These are phyloP conservation scores for Actinemys pallida DNA, from an alignment of 2,113 vertebrate genomes.

Conservation along the genomic window DNA sequence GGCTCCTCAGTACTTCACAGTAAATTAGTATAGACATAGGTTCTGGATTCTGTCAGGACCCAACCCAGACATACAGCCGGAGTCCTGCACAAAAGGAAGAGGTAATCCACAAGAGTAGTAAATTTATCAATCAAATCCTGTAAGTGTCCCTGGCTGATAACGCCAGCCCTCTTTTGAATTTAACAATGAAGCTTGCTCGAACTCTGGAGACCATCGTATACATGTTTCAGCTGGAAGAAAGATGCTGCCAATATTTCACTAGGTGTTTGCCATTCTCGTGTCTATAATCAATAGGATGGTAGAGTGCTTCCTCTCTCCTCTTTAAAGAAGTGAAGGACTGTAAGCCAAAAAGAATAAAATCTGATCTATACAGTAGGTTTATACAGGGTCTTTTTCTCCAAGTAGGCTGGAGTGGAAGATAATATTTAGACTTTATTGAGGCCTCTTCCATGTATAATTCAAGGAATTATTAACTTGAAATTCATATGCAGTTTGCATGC, in stretches of 20 bases:
- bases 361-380: neutral
- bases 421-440: slow-evolving; percentile 73
- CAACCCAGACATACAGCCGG: slow-evolving; percentile 70
- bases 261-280: neutral
- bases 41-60: slow-evolving; percentile 73
- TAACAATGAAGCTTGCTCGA: slow-evolving; percentile 36
- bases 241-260: neutral
- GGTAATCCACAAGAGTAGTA: slow-evolving; percentile 71
- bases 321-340: slow-evolving; percentile 29
- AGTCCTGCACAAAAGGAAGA: slow-evolving; percentile 66
- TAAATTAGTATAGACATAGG: slow-evolving; percentile 57
- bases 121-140: slow-evolving; percentile 74
- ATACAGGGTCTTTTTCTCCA: neutral
- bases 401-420: slow-evolving; percentile 46
- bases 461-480: slow-evolving; percentile 66
- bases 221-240: neutral
- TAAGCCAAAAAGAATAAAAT: neutral
- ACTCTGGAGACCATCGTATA: neutral
- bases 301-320: neutral
- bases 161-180: slow-evolving; percentile 41
- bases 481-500: slow-evolving; percentile 48
- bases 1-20: slow-evolving; percentile 27
- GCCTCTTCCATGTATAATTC: slow-evolving; percentile 63
- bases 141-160: slow-evolving; percentile 70
- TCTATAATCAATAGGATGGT: neutral